A percentile compares a stretch with the other conserved stretches of the same genome.
Evolutionary conservation across 2,888 invertebrate genomes (phyloP).

Genomic region (Synanthedon andrenaeformis): DNA sequence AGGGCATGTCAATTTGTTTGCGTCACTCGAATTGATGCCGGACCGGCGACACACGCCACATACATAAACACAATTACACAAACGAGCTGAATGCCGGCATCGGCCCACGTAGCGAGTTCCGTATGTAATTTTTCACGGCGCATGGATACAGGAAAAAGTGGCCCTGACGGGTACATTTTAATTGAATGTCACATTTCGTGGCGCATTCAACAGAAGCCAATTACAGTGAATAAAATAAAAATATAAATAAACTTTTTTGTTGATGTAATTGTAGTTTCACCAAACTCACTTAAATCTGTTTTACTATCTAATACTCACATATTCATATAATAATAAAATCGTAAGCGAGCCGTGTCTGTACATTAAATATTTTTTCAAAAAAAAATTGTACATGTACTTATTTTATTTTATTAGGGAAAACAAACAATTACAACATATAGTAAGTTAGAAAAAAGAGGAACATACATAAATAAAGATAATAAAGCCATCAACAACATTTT

Average conservation of each 20-base stretch:
- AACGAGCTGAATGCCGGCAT: slow-evolving; percentile 15
- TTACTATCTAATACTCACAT: slow-evolving; percentile 1
- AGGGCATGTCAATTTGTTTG: neutral
- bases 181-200: neutral
- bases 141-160: neutral
- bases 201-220: no score
- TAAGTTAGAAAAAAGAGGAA: no score
- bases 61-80: slow-evolving; percentile 25
- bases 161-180: neutral
- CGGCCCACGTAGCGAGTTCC: neutral
- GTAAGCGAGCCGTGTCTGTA: neutral
- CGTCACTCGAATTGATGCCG: slow-evolving; percentile 6
- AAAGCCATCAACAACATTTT: no score
- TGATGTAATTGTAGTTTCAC: no score
- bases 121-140: neutral
- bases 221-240: neutral
- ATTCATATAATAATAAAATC: slow-evolving; percentile 3
- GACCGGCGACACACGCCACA: slow-evolving; percentile 13
- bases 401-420: no score
- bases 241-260: no score
- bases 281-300: slow-evolving; percentile 17
- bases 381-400: neutral
- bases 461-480: no score
- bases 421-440: no score
- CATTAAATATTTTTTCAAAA: neutral